Evolutionary conservation across 2,113 vertebrate species (phyloP).

Genomic region (Cyprinodon tularosa): DNA sequence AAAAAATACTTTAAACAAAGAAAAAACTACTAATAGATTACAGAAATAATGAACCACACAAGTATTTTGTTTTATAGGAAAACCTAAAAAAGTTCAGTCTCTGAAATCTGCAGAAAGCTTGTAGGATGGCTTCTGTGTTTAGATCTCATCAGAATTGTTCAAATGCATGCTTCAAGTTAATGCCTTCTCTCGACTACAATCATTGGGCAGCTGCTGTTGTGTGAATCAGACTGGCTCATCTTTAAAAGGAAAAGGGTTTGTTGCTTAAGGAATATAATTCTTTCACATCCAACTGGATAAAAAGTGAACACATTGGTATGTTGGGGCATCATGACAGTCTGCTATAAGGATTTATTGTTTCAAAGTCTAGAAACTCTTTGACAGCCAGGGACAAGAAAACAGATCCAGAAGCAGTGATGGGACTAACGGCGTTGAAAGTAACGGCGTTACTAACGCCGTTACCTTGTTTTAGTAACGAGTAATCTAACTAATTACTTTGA

Average conservation of each 20-base stretch:
- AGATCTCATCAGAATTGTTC: constrained; percentile 50
- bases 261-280: constrained; percentile 35
- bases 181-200: constrained; percentile 33
- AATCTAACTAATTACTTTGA: no score
- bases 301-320: not conserved
- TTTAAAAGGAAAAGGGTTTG: constrained; percentile 41
- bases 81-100: constrained; percentile 26
- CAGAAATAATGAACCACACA: constrained; percentile 29
- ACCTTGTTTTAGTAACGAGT: no score
- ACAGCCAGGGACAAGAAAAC: not conserved
- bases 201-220: constrained; percentile 8
- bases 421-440: no score
- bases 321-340: not conserved
- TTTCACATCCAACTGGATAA: constrained; percentile 23
- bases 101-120: constrained; percentile 13
- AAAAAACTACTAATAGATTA: not conserved
- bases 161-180: constrained; percentile 49
- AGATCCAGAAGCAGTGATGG: not conserved
- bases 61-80: constrained; percentile 52
- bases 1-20: not conserved
- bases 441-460: no score
- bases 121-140: constrained; percentile 50
- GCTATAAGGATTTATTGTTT: not conserved
- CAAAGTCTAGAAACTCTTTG: not conserved
- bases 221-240: constrained; percentile 28